phyloP scores from a whole-genome alignment of 2,888 invertebrate genomes.

The Spialia ferax region DNA sequence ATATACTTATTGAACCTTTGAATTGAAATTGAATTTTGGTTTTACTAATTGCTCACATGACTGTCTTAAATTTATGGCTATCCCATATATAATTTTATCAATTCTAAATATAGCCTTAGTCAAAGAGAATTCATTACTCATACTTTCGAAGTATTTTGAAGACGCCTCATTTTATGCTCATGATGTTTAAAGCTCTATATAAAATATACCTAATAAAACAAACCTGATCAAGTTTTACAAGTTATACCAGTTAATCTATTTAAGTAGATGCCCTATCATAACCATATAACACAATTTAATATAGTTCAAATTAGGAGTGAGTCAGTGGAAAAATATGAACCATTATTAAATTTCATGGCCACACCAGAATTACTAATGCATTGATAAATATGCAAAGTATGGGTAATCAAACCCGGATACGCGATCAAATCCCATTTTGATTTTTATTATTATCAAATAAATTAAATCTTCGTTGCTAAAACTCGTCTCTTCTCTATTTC shows the following conservation, averaged over 20 bases:
- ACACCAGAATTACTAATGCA: slow-evolving; percentile 1
- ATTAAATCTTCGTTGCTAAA: no score
- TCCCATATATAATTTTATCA: no score
- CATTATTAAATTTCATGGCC: slow-evolving; percentile 4
- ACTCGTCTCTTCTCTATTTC: no score
- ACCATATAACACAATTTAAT: neutral
- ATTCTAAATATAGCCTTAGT: no score
- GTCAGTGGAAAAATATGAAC: slow-evolving; percentile 5
- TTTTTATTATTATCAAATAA: neutral
- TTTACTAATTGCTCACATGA: no score
- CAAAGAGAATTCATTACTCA: no score
- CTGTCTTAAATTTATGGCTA: no score
- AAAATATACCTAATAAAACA: neutral
- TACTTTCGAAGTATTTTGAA: neutral
- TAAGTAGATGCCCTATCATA: neutral
- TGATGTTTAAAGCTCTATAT: neutral
- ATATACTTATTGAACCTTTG: no score
- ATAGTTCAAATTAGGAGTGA: neutral
- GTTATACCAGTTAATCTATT: neutral
- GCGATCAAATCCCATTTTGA: neutral
- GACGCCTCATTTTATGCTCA: neutral
- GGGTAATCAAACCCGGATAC: neutral
- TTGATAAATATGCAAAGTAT: slow-evolving; percentile 5
- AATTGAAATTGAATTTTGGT: no score
- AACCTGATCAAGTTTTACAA: slow-evolving; percentile 1